phyloP scores from a whole-genome alignment of 1,140 invertebrate genomes.

The Colletes latitarsis region DNA sequence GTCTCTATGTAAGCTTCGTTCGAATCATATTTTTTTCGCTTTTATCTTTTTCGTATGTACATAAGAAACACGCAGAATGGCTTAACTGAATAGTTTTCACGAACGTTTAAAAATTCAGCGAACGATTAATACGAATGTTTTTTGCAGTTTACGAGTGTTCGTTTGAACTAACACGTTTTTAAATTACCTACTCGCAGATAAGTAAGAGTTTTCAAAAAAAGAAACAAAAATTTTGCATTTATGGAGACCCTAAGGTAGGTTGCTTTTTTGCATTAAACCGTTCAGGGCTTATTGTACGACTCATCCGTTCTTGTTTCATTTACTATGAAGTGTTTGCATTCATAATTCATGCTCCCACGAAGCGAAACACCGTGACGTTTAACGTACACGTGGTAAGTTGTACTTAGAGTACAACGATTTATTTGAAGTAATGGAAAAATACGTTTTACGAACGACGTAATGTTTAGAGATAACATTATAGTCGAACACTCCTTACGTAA shows the following conservation, averaged over 20 bases:
- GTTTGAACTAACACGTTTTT: conserved; percentile 48
- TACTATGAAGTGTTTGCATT: conserved; percentile 32
- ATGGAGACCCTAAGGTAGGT: conserved; percentile 57
- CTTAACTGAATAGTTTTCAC: neutral
- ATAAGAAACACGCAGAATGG: conserved; percentile 18
- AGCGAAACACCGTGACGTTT: conserved; percentile 9
- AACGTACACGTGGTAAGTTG: conserved; percentile 11
- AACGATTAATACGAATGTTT: conserved; percentile 27
- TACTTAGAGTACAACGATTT: conserved; percentile 9
- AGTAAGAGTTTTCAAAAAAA: conserved; percentile 4
- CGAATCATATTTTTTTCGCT: conserved; percentile 20
- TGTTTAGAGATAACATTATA: conserved; percentile 26
- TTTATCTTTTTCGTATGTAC: conserved; percentile 21
- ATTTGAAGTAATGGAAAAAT: conserved; percentile 12
- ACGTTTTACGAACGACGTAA: conserved; percentile 9
- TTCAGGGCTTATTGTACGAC: conserved; percentile 42
- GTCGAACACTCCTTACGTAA: neutral
- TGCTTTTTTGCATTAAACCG: conserved; percentile 55
- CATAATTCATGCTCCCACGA: conserved; percentile 13
- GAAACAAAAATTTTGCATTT: conserved; percentile 16
- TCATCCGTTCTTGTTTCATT: conserved; percentile 44
- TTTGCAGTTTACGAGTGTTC: conserved; percentile 43
- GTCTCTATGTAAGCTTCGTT: conserved; percentile 40
- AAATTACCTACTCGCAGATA: conserved; percentile 17
- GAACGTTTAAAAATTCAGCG: conserved; percentile 1